phyloP scores from a whole-genome alignment of 2,797 vertebrate genomes.

The Diglossa cyanea region DNA sequence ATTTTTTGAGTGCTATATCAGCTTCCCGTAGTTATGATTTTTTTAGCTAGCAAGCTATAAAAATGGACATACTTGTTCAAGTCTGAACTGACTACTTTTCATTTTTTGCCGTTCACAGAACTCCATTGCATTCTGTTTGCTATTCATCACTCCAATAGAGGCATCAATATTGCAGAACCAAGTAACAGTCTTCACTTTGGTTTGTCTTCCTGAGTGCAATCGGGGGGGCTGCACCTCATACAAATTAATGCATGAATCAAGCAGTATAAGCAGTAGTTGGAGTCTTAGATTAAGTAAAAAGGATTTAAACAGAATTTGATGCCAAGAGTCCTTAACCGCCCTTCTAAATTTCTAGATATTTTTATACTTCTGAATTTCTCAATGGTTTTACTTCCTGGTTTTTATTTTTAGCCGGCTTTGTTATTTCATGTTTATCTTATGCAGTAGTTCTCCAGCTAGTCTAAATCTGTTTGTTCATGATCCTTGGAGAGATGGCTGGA shows the following conservation, averaged over 20 bases:
- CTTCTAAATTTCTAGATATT: background rate
- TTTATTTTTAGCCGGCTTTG: conserved; percentile 44
- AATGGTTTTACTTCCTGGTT: conserved; percentile 15
- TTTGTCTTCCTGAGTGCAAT: background rate
- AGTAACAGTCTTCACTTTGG: background rate
- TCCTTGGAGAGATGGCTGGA: conserved; percentile 36
- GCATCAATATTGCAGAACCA: background rate
- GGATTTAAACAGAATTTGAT: background rate
- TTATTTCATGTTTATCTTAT: conserved; percentile 27
- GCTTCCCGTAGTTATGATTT: background rate
- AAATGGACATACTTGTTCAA: background rate
- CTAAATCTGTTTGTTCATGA: conserved; percentile 29
- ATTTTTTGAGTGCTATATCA: background rate
- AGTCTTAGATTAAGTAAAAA: background rate
- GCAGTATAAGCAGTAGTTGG: background rate
- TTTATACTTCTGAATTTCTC: conserved; percentile 1
- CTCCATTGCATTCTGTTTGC: background rate
- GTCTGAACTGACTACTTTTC: background rate
- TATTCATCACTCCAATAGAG: background rate
- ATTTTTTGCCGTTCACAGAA: background rate
- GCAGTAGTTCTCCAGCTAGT: conserved; percentile 16
- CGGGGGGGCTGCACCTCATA: background rate
- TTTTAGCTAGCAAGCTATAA: background rate
- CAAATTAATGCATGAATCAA: background rate
- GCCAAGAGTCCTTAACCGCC: background rate